Evolutionary conservation across 2,797 vertebrate species (phyloP).

Genomic region (Saxicola maurus): DNA sequence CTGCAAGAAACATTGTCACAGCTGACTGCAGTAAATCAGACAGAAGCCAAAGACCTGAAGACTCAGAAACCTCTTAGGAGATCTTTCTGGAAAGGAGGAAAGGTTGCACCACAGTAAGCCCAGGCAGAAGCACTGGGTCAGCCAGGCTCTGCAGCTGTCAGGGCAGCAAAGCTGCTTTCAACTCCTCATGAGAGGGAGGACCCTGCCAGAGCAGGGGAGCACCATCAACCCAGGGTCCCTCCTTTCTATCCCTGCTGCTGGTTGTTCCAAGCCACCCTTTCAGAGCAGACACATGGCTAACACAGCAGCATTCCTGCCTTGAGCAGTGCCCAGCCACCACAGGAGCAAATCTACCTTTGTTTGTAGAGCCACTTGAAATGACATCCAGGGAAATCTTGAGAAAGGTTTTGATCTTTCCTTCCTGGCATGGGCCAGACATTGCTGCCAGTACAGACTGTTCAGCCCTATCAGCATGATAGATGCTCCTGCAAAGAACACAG

Average conservation of each 20-base stretch:
- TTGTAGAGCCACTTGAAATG: neutral
- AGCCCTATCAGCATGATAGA: conserved; percentile 19
- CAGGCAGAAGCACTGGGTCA: neutral
- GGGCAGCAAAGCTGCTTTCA: neutral
- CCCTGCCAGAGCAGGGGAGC: neutral
- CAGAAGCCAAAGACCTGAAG: neutral
- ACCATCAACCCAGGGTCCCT: neutral
- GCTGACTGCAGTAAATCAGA: neutral
- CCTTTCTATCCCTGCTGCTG: neutral
- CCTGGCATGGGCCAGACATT: neutral
- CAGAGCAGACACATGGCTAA: neutral
- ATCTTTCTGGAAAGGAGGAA: neutral
- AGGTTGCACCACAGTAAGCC: neutral
- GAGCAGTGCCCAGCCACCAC: neutral
- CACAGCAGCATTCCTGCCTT: neutral
- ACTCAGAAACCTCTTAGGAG: neutral
- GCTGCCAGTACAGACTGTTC: conserved; percentile 37
- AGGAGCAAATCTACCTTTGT: neutral
- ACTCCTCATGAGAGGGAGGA: fast-evolving
- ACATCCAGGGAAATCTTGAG: neutral
- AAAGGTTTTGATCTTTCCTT: conserved; percentile 39
- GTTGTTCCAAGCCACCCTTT: neutral
- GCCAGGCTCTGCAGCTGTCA: neutral
- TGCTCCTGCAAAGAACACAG: conserved; percentile 24
- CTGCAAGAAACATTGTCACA: neutral